Base-by-base conservation (phyloP, 1,140 invertebrate species). In the Cydia fagiglandana region DNA sequence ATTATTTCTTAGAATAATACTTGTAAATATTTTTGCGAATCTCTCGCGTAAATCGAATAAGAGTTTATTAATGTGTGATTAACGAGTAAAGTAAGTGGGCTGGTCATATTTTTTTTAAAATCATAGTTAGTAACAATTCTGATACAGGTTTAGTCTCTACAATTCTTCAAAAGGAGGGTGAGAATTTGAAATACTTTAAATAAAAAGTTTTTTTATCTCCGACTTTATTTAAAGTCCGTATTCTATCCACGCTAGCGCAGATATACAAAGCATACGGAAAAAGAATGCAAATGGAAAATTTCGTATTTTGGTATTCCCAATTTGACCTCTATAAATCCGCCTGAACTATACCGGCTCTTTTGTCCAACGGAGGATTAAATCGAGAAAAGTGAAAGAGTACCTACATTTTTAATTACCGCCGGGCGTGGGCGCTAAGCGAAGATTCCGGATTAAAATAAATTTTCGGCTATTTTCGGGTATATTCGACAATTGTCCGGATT, bases 331-430 rank as follows among this genome's bases (percentile, higher is more conserved):
- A 17, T 70, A 70, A 70, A 70, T 70, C 66, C 15, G 13, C n/a
- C 24, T 45, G 17, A 70, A 70, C 66, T 70, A 70, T 70, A 17
- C 66, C 66, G n/a, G n/a, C 30, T 70, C 30, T 38, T 68, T 41
- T 70, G 34, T 70, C 20, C 34, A 61, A 61, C 12, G 66, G 13
- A 41, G 66, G 66, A 70, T 70, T 70, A 70, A 38, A 66, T 15
- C 30, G 66, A 41, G 66, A 70, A 70, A 70, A 70, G 66, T 70
- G 66, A 70, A 70, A 70, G 66, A 70, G 66, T 70, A 68, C 64
- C 1, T 68, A 70, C 66, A 70, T 70, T 70, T 70, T 70, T 70
- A 70, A 70, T 70, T 70, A 70, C 66, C 30, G n/a, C 4, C 30
- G n/a, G 34, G n/a, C 15, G 66, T 70, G 5, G 50, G 17, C 20